A percentile compares a stretch with the other conserved stretches of the same genome.
Evolutionary conservation across 2,888 invertebrate species (phyloP).

Genomic region (Poecilobothrus nobilitatus): DNA sequence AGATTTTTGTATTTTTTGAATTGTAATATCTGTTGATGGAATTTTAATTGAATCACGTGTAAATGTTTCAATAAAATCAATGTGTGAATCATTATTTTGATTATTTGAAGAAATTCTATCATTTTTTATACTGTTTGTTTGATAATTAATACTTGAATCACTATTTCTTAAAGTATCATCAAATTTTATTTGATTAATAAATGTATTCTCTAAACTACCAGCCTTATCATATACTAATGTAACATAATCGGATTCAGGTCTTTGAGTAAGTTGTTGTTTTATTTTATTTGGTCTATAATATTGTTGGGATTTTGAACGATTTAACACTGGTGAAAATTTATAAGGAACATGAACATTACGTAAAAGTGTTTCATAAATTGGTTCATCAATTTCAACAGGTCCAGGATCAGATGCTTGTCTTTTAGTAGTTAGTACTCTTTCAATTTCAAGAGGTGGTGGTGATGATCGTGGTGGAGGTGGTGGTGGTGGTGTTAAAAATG

Average conservation of each 20-base stretch:
- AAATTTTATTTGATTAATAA: slow-evolving; percentile 21
- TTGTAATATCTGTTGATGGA: background rate
- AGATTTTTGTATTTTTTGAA: background rate
- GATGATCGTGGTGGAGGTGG: slow-evolving; percentile 40
- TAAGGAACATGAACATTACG: slow-evolving; percentile 45
- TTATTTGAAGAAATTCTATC: background rate
- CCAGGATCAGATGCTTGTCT: slow-evolving; percentile 9
- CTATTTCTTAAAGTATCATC: slow-evolving; percentile 25
- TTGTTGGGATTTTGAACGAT: slow-evolving; percentile 37
- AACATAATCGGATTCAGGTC: slow-evolving; percentile 43
- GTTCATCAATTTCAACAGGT: slow-evolving; percentile 31
- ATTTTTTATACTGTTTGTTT: slow-evolving; percentile 23
- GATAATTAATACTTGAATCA: slow-evolving; percentile 30
- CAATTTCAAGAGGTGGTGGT: slow-evolving; percentile 37
- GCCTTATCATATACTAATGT: slow-evolving; percentile 38
- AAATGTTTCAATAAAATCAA: background rate
- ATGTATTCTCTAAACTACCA: slow-evolving; percentile 35
- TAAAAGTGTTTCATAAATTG: slow-evolving; percentile 40
- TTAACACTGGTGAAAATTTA: slow-evolving; percentile 41
- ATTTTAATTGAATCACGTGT: background rate
- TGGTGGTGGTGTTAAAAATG: slow-evolving; percentile 28
- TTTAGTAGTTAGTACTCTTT: slow-evolving; percentile 20
- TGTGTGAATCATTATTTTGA: no score
- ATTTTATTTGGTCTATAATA: slow-evolving; percentile 32
- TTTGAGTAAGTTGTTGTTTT: slow-evolving; percentile 26